Base-by-base conservation (phyloP, 2,888 invertebrate species). In the Malacosoma neustria region DNA sequence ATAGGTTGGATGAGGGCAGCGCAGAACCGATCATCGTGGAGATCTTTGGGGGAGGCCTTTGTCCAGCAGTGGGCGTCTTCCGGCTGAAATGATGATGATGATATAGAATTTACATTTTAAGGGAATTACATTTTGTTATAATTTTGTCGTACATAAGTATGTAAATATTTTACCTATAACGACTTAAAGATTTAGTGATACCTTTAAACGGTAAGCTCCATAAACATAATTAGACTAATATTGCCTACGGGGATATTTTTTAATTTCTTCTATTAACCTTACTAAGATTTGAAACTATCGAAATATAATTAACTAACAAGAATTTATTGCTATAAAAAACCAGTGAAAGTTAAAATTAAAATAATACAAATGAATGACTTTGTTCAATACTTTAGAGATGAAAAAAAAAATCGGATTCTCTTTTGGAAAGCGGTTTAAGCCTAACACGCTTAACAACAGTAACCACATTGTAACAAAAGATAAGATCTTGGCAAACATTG, bases 331-430 rank as follows among this genome's bases (percentile, higher is more conserved):
- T 36, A 45, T 46, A 65, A 52, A 61, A 61, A 53, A 42, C 38
- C 14, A 54, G 63, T 54, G 68, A 77, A 73, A 75, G 71, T 61
- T 43, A 57, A 57, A 51, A 75, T 80, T 70, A 62, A 62, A 68
- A 63, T 55, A 57, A 64, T 52, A 63, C 56, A 61, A 72, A 70
- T 70, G 66, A 74, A 66, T 49, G 60, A 67, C 58, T 48, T 33
- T 45, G 36, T 43, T 49, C 36, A 56, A 51, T 52, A 52, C 54
- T 54, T 63, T 57, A 49, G 58, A 50, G 53, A 49, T 48, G 52
- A 59, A 47, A 57, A 57, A 49, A 57, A 61, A 57, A 62, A 64
- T 60, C 40, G 51, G 42, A 54, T 63, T 61, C 41, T 43, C 42
- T 35, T 51, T 53, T 50, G 49, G 45, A 39, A 36, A 35, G 48